Conservation (phyloP, 2,797 vertebrate genomes). For the Netta rufina region DNA sequence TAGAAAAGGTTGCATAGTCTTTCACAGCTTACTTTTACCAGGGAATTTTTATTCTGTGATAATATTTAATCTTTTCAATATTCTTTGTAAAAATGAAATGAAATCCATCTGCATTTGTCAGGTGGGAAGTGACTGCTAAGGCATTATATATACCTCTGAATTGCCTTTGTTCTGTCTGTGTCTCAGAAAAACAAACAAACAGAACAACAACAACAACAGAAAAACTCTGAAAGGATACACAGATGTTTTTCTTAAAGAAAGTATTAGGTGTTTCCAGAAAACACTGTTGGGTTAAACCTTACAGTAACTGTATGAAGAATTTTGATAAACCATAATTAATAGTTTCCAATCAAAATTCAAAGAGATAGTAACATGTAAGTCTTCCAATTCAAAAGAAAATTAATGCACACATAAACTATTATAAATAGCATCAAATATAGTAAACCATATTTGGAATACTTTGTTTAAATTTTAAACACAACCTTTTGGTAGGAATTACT, state of each 20-base stretch:
- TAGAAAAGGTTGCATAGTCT: neutral
- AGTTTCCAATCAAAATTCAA: slow-evolving; percentile 49
- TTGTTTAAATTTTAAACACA: slow-evolving; percentile 53
- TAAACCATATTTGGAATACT: slow-evolving; percentile 31
- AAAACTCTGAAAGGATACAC: neutral
- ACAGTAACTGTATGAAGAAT: neutral
- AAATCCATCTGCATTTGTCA: slow-evolving; percentile 10
- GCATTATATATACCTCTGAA: neutral
- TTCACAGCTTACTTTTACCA: neutral
- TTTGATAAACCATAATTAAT: slow-evolving; percentile 46
- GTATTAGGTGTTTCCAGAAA: slow-evolving; percentile 13
- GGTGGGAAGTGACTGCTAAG: neutral
- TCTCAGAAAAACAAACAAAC: neutral
- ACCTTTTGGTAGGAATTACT: slow-evolving; percentile 20
- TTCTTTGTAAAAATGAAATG: neutral
- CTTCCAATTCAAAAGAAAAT: slow-evolving; percentile 56
- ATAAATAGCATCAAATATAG: slow-evolving; percentile 42
- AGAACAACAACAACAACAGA: neutral
- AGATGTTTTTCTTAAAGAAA: neutral
- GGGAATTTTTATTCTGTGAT: neutral
- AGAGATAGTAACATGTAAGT: slow-evolving; percentile 7
- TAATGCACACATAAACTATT: slow-evolving; percentile 46
- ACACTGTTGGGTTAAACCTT: neutral
- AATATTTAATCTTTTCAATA: slow-evolving; percentile 22
- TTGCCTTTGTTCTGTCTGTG: neutral